Evolutionary conservation across 1,140 invertebrate species (phyloP), one percentile per base, ranked within the genome.

Genomic region (Aphaenogaster floridana): DNA sequence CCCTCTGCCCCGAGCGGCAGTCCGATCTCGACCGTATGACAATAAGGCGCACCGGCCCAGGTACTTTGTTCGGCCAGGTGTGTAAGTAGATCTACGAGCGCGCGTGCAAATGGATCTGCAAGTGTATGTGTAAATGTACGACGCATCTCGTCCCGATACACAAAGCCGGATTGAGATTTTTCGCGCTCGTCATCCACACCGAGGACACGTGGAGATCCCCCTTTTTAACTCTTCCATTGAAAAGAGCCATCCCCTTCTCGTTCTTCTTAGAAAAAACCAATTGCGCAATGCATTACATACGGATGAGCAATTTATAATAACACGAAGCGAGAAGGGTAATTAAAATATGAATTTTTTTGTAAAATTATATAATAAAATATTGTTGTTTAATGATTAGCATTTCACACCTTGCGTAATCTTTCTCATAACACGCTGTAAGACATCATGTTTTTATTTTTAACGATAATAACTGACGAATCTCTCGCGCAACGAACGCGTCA

Each of bases 31-130:
- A 61, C 66, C 71, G 68, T 85, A 88, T 48, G 79, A 90, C 88
- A 64, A 85, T 88, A 77, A 90, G 52, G 78, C 68, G 84, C 71
- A 64, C 39, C 80, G 59, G 15, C 21, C 36, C 15, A 64, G 34
- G 48, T 42, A 69, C 69, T 81, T 89, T 86, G 84, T 66, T 77
- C 68, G 68, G n/a, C n/a, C 84, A 78, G 64, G 64, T 77, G 61
- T 83, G 59, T 87, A 84, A 63, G 69, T 61, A n/a, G 48, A 59
- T 52, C 45, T 48, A 66, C 64, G 78, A 50, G 28, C 72, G 36
- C 21, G 36, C 66, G 4, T 45, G 39, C 39, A n/a, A 50, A 50
- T 21, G 28, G n/a, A 15, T 69, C 13, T 9, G 28, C 13, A 3
- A 66, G 7, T 57, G 15, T 57, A 59, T 5, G 42, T 52, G 21